A percentile compares a stretch with the other conserved stretches of the same genome.
Evolutionary conservation across 2,113 vertebrate species (phyloP).

Genomic region (Heteronetta atricapilla): DNA sequence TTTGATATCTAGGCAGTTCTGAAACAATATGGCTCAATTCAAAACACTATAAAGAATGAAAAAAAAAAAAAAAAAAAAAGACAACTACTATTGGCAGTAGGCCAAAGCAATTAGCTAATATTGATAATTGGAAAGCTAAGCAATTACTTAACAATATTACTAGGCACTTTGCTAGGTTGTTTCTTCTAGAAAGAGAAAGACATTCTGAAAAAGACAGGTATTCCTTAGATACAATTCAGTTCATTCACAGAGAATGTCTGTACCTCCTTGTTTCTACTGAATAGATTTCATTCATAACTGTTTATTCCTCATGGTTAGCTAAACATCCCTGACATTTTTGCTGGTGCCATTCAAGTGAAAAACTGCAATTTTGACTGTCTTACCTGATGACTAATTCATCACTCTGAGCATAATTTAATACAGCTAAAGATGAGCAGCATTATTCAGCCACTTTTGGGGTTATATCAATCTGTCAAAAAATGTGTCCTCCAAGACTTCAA

Average conservation of each 20-base stretch:
- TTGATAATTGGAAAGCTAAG: conserved; percentile 15
- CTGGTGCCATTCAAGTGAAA: neutral
- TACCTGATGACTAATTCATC: neutral
- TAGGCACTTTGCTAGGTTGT: neutral
- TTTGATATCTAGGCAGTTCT: neutral
- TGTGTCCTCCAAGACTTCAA: neutral
- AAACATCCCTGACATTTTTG: neutral
- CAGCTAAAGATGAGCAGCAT: neutral
- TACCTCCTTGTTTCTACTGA: neutral
- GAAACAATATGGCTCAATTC: neutral
- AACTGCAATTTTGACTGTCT: neutral
- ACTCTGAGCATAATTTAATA: neutral
- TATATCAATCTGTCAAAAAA: neutral
- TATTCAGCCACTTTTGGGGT: neutral
- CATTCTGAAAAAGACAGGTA: neutral
- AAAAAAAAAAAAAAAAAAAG: neutral
- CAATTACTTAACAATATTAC: neutral
- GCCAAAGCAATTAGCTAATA: conserved; percentile 29
- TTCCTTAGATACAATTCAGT: neutral
- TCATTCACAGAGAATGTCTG: neutral
- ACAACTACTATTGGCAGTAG: neutral
- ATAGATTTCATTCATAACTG: neutral
- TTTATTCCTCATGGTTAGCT: neutral
- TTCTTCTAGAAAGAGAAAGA: neutral
- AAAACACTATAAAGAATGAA: neutral